Conservation (phyloP, 2,888 invertebrate species). For the Chymomyza caudatula region DNA sequence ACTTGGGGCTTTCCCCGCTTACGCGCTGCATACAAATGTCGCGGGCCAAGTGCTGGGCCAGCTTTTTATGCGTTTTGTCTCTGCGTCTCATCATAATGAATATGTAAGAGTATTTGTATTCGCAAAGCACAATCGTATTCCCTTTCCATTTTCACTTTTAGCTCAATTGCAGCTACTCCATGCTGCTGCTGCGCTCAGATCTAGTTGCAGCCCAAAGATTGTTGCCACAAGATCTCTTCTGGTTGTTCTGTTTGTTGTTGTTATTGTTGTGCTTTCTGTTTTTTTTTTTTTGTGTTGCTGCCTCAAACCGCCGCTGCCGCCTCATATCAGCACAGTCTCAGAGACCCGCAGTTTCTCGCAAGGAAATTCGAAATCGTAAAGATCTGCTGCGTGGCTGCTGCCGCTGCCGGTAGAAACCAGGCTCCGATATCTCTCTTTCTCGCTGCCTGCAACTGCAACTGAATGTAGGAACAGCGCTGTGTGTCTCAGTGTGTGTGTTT, state of each 20-base stretch:
- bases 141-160: conserved; percentile 29
- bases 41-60: background rate
- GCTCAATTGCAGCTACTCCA: conserved; percentile 39
- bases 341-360: background rate
- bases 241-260: conserved; percentile 23
- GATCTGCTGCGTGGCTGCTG: conserved; percentile 66
- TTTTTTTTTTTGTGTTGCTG: conserved; percentile 9
- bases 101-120: conserved; percentile 41
- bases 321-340: conserved; percentile 5
- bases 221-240: conserved; percentile 43
- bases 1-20: conserved; percentile 50
- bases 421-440: conserved; percentile 39
- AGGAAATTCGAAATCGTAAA: conserved; percentile 60
- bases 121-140: conserved; percentile 21
- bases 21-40: conserved; percentile 54
- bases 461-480: conserved; percentile 20
- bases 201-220: conserved; percentile 17
- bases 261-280: conserved; percentile 20
- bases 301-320: background rate
- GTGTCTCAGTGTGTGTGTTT: conserved; percentile 74
- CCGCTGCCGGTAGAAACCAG: conserved; percentile 42
- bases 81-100: conserved; percentile 43
- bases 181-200: conserved; percentile 49
- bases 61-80: background rate
- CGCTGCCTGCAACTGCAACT: conserved; percentile 6